Conservation (phyloP, 2,113 vertebrate genomes). For the Rallus limicola region DNA sequence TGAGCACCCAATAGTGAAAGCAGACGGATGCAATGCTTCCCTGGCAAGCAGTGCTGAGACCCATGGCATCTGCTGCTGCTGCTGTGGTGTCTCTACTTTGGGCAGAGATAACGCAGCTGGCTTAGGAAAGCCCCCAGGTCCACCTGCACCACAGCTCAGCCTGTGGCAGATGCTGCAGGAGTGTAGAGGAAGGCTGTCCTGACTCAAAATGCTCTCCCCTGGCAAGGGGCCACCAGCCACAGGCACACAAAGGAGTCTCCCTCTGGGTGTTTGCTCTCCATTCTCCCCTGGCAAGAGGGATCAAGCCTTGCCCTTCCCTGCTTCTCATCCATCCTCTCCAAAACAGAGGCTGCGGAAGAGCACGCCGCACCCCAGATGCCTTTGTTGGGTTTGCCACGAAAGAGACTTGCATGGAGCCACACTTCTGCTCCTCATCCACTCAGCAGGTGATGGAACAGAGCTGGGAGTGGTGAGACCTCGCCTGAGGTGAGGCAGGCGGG, state of each 20-base stretch:
- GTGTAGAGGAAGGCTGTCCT: neutral
- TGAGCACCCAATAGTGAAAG: rapidly evolving
- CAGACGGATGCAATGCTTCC: neutral
- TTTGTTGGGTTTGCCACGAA: rapidly evolving
- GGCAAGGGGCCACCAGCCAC: too few relatives aligned
- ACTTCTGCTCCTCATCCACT: neutral
- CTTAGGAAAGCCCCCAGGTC: neutral
- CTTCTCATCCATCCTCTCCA: neutral
- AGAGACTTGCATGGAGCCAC: rapidly evolving
- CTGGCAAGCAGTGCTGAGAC: neutral
- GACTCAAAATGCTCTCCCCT: rapidly evolving
- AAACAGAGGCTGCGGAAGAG: neutral
- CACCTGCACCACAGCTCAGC: neutral
- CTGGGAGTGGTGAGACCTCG: neutral
- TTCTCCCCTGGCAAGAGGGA: neutral
- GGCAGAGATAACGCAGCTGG: neutral
- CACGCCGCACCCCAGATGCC: rapidly evolving
- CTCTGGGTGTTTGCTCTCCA: too few relatives aligned
- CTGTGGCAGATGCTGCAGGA: neutral
- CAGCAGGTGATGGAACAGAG: neutral
- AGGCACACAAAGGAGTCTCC: too few relatives aligned
- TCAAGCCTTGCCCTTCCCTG: neutral
- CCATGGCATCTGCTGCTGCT: neutral
- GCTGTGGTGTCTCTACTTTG: neutral
- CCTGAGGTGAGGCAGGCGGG: neutral